These are phyloP conservation scores for Pocillopora verrucosa DNA, from an alignment of 64 coral and sea anemone species.

Conservation along the genomic window DNA sequence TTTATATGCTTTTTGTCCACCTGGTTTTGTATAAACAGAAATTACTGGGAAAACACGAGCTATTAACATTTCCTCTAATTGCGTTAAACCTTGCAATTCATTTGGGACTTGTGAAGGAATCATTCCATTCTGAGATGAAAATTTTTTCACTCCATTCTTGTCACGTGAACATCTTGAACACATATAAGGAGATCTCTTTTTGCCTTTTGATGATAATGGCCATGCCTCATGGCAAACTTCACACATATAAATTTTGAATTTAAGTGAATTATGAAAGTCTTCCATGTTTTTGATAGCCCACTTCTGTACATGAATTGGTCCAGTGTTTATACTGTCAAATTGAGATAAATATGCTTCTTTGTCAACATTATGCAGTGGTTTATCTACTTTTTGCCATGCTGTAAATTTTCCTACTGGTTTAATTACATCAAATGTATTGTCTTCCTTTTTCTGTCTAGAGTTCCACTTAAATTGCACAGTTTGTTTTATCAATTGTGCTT, in stretches of 20 bases:
- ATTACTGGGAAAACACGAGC: conserved; percentile 65
- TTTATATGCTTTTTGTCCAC: conserved; percentile 44
- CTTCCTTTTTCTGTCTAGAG: too few relatives aligned
- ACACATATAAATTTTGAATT: conserved; percentile 38
- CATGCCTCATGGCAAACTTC: conserved; percentile 52
- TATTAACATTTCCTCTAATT: conserved; percentile 70
- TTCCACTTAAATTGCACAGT: neutral
- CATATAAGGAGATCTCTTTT: conserved; percentile 37
- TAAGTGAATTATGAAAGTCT: conserved; percentile 65
- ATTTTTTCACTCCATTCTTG: conserved; percentile 39
- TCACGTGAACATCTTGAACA: conserved; percentile 60
- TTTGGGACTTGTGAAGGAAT: conserved; percentile 44
- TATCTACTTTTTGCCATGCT: too few relatives aligned
- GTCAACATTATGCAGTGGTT: neutral
- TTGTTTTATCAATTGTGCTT: neutral
- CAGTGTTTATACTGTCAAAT: conserved; percentile 43
- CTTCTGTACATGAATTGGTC: conserved; percentile 51
- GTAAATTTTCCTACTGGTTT: too few relatives aligned
- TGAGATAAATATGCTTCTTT: conserved; percentile 50
- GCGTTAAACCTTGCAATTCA: conserved; percentile 51
- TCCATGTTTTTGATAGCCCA: conserved; percentile 50
- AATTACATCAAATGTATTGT: too few relatives aligned
- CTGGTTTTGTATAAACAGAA: conserved; percentile 48
- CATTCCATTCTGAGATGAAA: conserved; percentile 59
- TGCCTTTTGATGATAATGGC: conserved; percentile 21